These are phyloP conservation scores for Cnemophilus loriae DNA, from an alignment of 2,113 vertebrate species.

Conservation along the genomic window DNA sequence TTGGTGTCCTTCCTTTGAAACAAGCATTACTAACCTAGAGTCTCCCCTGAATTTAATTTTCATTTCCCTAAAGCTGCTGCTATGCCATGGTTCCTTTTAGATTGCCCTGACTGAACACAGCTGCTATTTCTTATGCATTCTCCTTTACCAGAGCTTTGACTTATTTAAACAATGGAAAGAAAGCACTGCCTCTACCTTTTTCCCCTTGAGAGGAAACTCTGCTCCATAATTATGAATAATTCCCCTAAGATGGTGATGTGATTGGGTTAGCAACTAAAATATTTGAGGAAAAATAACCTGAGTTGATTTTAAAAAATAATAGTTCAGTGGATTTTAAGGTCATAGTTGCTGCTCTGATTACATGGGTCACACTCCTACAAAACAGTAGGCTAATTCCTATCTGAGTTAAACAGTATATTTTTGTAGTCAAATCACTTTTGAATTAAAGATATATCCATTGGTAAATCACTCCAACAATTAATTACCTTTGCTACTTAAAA, in stretches of 20 bases:
- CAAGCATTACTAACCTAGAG: background rate
- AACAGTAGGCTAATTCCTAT: background rate
- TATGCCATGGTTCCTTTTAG: background rate
- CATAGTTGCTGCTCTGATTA: background rate
- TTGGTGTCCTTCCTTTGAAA: background rate
- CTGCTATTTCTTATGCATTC: background rate
- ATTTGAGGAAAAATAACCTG: background rate
- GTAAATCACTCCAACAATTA: background rate
- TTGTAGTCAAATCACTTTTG: background rate
- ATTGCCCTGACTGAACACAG: background rate
- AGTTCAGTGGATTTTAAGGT: background rate
- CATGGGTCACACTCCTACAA: background rate
- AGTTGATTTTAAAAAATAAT: background rate
- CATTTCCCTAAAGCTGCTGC: background rate
- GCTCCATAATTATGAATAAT: constrained; percentile 14
- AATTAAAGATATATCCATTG: background rate
- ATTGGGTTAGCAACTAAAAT: background rate
- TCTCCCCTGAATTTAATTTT: background rate
- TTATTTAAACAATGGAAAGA: constrained; percentile 3
- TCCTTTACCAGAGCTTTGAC: background rate
- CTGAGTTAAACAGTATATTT: background rate
- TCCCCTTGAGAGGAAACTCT: background rate
- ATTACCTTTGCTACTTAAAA: constrained; percentile 6
- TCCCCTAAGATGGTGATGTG: background rate
- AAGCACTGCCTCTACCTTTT: background rate